These are phyloP conservation scores for Meleagris gallopavo DNA, from an alignment of 2,113 vertebrate genomes.

Conservation along the genomic window DNA sequence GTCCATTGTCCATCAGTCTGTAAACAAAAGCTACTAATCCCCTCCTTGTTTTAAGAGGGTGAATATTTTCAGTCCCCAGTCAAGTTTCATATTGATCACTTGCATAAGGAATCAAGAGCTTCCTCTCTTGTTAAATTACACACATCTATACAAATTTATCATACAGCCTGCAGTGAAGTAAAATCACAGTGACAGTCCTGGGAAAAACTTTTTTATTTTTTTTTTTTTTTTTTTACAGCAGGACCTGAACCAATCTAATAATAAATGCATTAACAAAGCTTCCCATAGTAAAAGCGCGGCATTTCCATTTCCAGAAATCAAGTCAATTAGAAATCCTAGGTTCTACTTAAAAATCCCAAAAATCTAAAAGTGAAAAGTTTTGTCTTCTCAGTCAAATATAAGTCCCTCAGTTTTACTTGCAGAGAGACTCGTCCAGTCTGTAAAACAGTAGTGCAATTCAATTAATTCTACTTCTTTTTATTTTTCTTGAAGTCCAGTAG, in stretches of 20 bases:
- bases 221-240: constrained; percentile 64
- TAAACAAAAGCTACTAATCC: constrained; percentile 78
- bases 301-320: constrained; percentile 82
- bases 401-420: constrained; percentile 82
- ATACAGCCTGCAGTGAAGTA: constrained; percentile 81
- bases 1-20: constrained; percentile 76
- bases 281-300: constrained; percentile 81
- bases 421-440: constrained; percentile 85
- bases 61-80: constrained; percentile 76
- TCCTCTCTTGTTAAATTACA: constrained; percentile 66
- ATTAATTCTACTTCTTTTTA: constrained; percentile 82
- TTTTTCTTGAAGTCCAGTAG: constrained; percentile 82
- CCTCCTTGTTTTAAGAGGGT: constrained; percentile 56
- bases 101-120: constrained; percentile 78
- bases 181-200: constrained; percentile 96
- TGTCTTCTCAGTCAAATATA: constrained; percentile 74
- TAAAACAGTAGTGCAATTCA: constrained; percentile 95
- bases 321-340: constrained; percentile 84
- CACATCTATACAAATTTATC: neutral
- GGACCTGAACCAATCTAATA: constrained; percentile 79
- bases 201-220: constrained; percentile 77
- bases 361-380: constrained; percentile 86
- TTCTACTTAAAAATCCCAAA: constrained; percentile 88
- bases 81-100: constrained; percentile 72
- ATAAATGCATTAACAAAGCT: constrained; percentile 81